Conservation (phyloP, 2,888 invertebrate genomes). For the Sarcophaga rosellei region DNA sequence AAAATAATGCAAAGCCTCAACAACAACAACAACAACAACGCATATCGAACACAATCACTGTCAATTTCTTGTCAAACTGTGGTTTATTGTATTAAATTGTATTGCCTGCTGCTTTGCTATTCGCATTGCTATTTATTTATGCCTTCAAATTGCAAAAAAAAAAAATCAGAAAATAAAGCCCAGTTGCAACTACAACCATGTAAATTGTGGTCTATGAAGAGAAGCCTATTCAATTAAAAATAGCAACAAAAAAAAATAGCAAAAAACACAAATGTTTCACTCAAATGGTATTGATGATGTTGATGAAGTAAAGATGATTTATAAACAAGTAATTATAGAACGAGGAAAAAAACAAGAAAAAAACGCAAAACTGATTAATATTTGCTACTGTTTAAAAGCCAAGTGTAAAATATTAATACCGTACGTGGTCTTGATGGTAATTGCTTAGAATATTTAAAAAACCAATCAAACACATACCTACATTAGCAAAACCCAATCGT, state of each 20-base stretch:
- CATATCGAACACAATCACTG: constrained; percentile 52
- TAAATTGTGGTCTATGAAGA: constrained; percentile 20
- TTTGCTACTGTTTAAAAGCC: constrained; percentile 47
- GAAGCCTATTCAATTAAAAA: background rate
- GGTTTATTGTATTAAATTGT: constrained; percentile 52
- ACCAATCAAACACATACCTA: background rate
- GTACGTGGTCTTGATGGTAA: constrained; percentile 13
- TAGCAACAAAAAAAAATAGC: background rate
- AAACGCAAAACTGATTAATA: background rate
- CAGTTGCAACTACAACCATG: constrained; percentile 21
- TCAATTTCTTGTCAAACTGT: constrained; percentile 63
- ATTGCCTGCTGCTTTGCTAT: background rate
- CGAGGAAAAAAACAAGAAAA: background rate
- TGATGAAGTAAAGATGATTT: background rate
- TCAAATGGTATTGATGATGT: background rate
- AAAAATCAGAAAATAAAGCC: background rate
- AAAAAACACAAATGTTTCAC: background rate
- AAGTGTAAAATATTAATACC: background rate
- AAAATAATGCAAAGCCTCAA: background rate
- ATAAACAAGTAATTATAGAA: too few relatives aligned
- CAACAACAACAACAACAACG: background rate
- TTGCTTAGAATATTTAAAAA: constrained; percentile 5
- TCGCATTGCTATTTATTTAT: too few relatives aligned
- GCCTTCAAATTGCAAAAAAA: too few relatives aligned
- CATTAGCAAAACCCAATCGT: background rate